phyloP scores from a whole-genome alignment of 2,888 invertebrate species.

The Leptura quadrifasciata region DNA sequence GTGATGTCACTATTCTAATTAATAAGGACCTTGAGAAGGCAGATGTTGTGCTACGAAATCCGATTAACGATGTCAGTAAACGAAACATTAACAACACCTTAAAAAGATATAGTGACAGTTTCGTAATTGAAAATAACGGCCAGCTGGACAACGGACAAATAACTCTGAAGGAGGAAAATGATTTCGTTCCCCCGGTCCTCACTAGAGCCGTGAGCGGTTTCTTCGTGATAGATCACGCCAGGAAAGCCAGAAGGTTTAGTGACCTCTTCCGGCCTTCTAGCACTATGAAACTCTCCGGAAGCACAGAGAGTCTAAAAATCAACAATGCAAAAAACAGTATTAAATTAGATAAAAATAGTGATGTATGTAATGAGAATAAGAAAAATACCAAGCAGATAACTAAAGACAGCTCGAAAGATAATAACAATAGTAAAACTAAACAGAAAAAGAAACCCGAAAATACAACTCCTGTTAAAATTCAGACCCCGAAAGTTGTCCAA shows the following conservation, averaged over 20 bases:
- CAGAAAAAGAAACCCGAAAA: conserved; percentile 45
- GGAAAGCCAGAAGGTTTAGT: conserved; percentile 68
- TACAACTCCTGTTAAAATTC: conserved; percentile 29
- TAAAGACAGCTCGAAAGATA: conserved; percentile 46
- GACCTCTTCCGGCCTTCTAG: conserved; percentile 67
- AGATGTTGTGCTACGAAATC: conserved; percentile 64
- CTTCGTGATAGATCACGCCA: conserved; percentile 62
- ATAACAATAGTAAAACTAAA: conserved; percentile 48
- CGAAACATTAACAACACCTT: conserved; percentile 54
- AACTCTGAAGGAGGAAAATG: conserved; percentile 56
- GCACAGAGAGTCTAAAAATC: conserved; percentile 66
- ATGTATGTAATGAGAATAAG: conserved; percentile 43
- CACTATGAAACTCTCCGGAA: conserved; percentile 59
- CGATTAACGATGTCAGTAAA: conserved; percentile 49
- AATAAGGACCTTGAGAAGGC: conserved; percentile 56
- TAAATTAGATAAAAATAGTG: conserved; percentile 55
- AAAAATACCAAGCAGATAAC: conserved; percentile 51
- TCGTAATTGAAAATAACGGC: conserved; percentile 66
- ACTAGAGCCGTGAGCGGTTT: conserved; percentile 67
- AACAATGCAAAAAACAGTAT: conserved; percentile 59
- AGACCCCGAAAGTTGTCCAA: conserved; percentile 32
- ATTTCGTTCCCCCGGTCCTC: conserved; percentile 54
- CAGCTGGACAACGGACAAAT: conserved; percentile 47
- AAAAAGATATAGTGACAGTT: conserved; percentile 72
- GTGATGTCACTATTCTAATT: conserved; percentile 54